Conservation (phyloP, 2,113 vertebrate species). For the Corapipo altera region DNA sequence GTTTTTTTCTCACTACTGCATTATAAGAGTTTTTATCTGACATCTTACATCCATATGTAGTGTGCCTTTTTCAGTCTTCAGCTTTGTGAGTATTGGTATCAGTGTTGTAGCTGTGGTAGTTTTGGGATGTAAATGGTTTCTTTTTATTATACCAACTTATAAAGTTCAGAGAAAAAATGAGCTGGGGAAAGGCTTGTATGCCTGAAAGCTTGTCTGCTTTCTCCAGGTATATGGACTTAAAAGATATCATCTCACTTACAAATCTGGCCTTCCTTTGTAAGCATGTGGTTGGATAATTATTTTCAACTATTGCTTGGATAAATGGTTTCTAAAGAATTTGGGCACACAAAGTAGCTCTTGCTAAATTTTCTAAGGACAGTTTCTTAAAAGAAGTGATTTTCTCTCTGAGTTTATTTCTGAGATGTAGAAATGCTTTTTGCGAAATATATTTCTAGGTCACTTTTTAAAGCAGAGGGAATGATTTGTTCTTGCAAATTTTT, state of each 20-base stretch:
- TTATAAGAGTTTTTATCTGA: background rate
- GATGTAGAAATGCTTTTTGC: background rate
- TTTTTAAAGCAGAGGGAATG: background rate
- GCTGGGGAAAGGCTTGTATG: background rate
- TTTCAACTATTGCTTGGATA: constrained; percentile 10
- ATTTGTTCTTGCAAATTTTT: background rate
- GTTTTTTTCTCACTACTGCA: fast-evolving
- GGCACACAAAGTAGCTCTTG: background rate
- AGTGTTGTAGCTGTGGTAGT: background rate
- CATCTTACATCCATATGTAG: background rate
- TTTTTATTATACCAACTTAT: background rate
- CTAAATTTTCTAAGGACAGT: background rate
- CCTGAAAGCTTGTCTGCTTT: constrained; percentile 9
- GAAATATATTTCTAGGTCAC: background rate
- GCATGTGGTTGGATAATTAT: background rate
- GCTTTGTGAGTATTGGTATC: background rate
- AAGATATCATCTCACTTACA: background rate
- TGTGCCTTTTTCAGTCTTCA: background rate
- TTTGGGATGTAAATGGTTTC: background rate
- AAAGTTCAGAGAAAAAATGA: background rate
- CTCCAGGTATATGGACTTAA: background rate
- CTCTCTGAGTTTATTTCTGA: background rate
- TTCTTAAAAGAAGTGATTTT: background rate
- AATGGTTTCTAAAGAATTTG: constrained; percentile 14
- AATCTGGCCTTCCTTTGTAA: constrained; percentile 8